A percentile compares a stretch with the other conserved stretches of the same genome.
Conservation (phyloP, 2,113 vertebrate genomes). For the Tragelaphus strepsiceros region DNA sequence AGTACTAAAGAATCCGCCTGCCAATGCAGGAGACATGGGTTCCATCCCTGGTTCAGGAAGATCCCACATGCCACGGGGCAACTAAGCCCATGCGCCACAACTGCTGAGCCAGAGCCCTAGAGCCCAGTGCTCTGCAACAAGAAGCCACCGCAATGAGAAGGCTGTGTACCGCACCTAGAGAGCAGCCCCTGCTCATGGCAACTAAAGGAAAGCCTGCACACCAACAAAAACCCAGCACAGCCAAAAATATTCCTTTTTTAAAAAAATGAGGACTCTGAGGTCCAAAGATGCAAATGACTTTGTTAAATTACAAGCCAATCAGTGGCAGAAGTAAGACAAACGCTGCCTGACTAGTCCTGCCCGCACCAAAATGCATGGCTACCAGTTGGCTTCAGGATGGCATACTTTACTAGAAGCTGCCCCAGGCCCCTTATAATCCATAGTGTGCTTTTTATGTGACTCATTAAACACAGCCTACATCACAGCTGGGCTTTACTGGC, state of each 20-base stretch:
- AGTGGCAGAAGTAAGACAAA: not conserved
- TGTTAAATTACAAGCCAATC: not conserved
- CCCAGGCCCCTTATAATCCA: constrained; percentile 6
- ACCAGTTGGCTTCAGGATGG: not conserved
- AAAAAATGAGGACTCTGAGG: not conserved
- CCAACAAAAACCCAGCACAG: not conserved
- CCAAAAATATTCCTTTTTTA: not conserved
- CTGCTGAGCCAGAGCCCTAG: not conserved
- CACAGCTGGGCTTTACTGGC: constrained; percentile 67
- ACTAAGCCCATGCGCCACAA: not conserved
- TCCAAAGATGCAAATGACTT: not conserved
- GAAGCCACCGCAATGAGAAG: not conserved
- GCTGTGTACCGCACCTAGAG: not conserved
- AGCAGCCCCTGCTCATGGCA: not conserved
- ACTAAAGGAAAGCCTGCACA: not conserved
- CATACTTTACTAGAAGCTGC: constrained; percentile 48
- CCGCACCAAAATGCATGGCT: not conserved
- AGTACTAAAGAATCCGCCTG: not conserved
- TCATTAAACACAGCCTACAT: constrained; percentile 60
- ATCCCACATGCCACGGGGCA: not conserved
- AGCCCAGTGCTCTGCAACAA: not conserved
- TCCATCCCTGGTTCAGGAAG: not conserved
- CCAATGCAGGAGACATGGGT: not conserved
- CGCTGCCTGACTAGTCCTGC: not conserved
- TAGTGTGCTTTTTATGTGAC: constrained; percentile 4